Percentiles rank a stretch among this genome's conserved stretches.
phyloP scores from a whole-genome alignment of 2,888 invertebrate genomes.

The Invenusta paracnida region DNA sequence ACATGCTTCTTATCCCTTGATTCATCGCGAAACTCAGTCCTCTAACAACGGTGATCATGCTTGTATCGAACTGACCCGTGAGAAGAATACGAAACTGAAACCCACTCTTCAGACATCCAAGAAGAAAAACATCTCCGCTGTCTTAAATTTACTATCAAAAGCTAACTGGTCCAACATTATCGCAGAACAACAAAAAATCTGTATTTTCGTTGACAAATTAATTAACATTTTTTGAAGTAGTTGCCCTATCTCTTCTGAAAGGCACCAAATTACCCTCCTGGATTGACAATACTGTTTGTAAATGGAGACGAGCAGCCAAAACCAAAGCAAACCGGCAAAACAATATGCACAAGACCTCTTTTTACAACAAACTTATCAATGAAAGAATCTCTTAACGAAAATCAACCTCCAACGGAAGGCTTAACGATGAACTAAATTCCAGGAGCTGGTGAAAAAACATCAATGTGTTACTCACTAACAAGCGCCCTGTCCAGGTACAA shows the following conservation, averaged over 20 bases:
- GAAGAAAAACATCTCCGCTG: conserved; percentile 1
- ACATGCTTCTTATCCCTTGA: background rate
- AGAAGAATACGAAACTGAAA: background rate
- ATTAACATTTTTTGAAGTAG: background rate
- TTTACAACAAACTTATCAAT: background rate
- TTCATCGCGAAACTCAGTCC: background rate
- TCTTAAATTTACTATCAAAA: background rate
- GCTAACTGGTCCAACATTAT: background rate
- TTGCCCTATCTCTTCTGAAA: background rate
- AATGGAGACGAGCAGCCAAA: conserved; percentile 8
- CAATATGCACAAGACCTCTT: background rate
- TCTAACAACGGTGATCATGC: background rate
- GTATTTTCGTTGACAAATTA: background rate
- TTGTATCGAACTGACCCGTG: conserved; percentile 9
- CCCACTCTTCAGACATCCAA: background rate
- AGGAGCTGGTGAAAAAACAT: background rate
- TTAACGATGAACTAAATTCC: background rate
- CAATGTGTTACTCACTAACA: conserved; percentile 8
- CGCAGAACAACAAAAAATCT: background rate
- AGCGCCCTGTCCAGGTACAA: background rate
- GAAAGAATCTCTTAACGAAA: conserved; percentile 9
- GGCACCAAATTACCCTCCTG: background rate
- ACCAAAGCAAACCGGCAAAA: background rate
- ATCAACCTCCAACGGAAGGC: background rate
- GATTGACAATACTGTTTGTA: background rate